Base-by-base conservation (phyloP, 2,113 vertebrate species). In the Gnathonemus echidnorhynchus region DNA sequence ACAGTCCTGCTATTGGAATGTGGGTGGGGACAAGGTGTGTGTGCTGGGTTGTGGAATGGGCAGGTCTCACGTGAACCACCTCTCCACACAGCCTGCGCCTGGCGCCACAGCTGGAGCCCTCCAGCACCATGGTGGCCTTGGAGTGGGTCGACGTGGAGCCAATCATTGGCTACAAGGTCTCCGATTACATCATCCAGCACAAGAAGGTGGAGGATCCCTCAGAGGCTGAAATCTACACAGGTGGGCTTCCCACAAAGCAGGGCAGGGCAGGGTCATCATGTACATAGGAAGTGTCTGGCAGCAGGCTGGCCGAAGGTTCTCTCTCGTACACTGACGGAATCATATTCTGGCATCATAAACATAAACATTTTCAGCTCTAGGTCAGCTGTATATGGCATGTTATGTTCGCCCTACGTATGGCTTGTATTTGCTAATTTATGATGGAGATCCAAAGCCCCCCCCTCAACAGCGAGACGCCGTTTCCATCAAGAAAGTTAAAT, bases 101-200 rank as follows among this genome's bases (percentile, higher is more conserved):
- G 0, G 97, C 98, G 53, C 97, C 98, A 66, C 95, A 46, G 0
- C 95, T 99, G 92, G 98, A 99, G 89, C 98, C 98, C 56, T 99
- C 98, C 1, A 99, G 98, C 95, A 98, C 97, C 0, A 97, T 99
- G 92, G 98, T 99, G 62, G 98, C 98, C 58, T 94, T 99, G 92
- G 98, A 99, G 92, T 99, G 98, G 98, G 93, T 97, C 52, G 98
- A 99, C 1, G 96, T 99, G 58, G 98, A 99, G 91, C 97, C 98
- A 13, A 94, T 97, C 90, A 98, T 99, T 31, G 98, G 98, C 90
- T 98, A 96, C 19, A 99, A 98, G 93, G 96, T 99, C 77, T 98
- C 98, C 0, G 98, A 99, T 93, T 99, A 99, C 3, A 94, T 99
- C 94, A 96, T 99, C 90, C 98, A 99, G 91, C 98, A 99, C 93